phyloP scores from a whole-genome alignment of 2,888 invertebrate species.

The Leptura quadrifasciata region DNA sequence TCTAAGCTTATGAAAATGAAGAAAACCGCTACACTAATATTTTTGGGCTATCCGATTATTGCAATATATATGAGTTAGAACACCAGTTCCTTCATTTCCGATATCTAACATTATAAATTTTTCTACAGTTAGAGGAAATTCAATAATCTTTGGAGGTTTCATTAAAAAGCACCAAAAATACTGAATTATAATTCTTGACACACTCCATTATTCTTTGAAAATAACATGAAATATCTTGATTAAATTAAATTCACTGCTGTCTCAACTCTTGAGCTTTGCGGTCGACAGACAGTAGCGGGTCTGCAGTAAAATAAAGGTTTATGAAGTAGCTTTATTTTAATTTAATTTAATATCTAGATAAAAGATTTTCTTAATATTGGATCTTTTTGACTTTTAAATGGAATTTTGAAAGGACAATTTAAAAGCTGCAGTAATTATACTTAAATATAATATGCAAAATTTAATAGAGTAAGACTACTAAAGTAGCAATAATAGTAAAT shows the following conservation, averaged over 20 bases:
- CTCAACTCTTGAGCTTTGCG: background rate
- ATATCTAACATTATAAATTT: background rate
- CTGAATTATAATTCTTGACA: slow-evolving; percentile 2
- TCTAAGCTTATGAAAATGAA: no score
- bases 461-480: no score
- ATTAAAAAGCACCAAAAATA: background rate
- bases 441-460: no score
- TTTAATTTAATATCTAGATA: no score
- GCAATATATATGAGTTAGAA: background rate
- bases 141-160: background rate
- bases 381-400: no score
- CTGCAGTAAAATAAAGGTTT: background rate
- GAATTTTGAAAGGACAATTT: no score
- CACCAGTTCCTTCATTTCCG: background rate
- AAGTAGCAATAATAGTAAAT: no score
- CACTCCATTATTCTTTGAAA: background rate
- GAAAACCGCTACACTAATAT: no score
- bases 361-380: no score
- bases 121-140: background rate
- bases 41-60: background rate
- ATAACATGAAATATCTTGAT: slow-evolving; percentile 20
- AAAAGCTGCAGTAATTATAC: no score
- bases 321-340: no score
- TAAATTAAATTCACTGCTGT: slow-evolving; percentile 6
- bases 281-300: background rate